phyloP scores from a whole-genome alignment of 2,797 vertebrate genomes.

The Sebastes kiyomatsui region DNA sequence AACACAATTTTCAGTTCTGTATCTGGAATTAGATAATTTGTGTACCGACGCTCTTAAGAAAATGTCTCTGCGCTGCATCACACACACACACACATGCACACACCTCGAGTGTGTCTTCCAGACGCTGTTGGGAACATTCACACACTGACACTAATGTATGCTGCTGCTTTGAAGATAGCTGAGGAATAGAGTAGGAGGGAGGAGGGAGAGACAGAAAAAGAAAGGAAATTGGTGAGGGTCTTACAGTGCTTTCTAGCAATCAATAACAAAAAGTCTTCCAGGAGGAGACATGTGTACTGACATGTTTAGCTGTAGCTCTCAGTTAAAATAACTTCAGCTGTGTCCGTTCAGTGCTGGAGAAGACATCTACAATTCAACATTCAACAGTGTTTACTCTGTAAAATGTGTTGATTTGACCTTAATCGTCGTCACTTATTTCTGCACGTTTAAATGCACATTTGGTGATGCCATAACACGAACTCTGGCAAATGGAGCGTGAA shows the following conservation, averaged over 20 bases:
- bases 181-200: constrained; percentile 12
- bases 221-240: not conserved
- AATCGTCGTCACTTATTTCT: not conserved
- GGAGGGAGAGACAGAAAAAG: not conserved
- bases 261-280: constrained; percentile 13
- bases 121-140: constrained; percentile 24
- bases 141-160: constrained; percentile 57
- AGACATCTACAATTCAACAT: not conserved
- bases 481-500: too few species aligned
- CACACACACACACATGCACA: constrained; percentile 7
- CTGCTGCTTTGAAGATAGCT: constrained; percentile 59
- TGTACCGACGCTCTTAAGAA: constrained; percentile 4
- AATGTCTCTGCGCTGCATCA: not conserved
- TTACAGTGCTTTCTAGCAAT: constrained; percentile 22
- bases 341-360: not conserved
- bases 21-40: constrained; percentile 7
- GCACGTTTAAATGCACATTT: not conserved
- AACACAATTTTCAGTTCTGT: not conserved
- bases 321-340: not conserved
- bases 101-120: not conserved
- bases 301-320: not conserved
- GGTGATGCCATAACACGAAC: not conserved
- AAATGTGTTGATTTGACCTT: not conserved
- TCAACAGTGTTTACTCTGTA: not conserved
- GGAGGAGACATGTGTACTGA: not conserved